These are phyloP conservation scores for Crambe crambe DNA, from an alignment of 37 sponge, comb jelly and placozoan species.

Conservation along the genomic window DNA sequence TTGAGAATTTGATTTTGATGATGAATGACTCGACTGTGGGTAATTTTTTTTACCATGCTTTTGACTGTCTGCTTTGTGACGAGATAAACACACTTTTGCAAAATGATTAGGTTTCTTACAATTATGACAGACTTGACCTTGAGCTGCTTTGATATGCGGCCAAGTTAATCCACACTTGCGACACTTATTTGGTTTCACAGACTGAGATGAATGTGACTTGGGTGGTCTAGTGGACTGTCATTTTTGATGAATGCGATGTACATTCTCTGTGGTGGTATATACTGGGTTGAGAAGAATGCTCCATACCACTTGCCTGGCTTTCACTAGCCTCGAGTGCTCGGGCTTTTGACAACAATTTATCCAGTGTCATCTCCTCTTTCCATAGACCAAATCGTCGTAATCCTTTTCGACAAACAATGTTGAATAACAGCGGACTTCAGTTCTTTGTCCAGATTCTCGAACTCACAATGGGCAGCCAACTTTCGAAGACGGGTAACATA, in stretches of 20 bases:
- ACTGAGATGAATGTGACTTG: too few relatives aligned
- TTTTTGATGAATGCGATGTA: not conserved
- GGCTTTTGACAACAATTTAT: too few relatives aligned
- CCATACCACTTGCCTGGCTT: conserved; percentile 32
- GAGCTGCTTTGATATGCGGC: not conserved
- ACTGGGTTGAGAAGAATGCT: too few relatives aligned
- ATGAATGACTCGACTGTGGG: too few relatives aligned
- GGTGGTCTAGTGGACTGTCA: too few relatives aligned
- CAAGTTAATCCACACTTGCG: not conserved
- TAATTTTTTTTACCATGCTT: not conserved
- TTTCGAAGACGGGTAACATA: too few relatives aligned
- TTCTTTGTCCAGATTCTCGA: conserved; percentile 12
- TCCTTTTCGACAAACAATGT: conserved; percentile 26
- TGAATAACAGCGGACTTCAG: conserved; percentile 38
- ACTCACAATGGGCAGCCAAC: too few relatives aligned
- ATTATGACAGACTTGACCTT: too few relatives aligned
- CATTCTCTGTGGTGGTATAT: not conserved
- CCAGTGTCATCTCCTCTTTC: too few relatives aligned
- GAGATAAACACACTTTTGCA: not conserved
- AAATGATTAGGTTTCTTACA: not conserved
- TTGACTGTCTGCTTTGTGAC: not conserved
- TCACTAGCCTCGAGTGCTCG: conserved; percentile 29
- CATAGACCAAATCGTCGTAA: not conserved
- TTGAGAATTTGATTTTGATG: too few relatives aligned
- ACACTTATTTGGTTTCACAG: not conserved